phyloP scores from a whole-genome alignment of 2,113 vertebrate genomes.

The Micromys minutus region DNA sequence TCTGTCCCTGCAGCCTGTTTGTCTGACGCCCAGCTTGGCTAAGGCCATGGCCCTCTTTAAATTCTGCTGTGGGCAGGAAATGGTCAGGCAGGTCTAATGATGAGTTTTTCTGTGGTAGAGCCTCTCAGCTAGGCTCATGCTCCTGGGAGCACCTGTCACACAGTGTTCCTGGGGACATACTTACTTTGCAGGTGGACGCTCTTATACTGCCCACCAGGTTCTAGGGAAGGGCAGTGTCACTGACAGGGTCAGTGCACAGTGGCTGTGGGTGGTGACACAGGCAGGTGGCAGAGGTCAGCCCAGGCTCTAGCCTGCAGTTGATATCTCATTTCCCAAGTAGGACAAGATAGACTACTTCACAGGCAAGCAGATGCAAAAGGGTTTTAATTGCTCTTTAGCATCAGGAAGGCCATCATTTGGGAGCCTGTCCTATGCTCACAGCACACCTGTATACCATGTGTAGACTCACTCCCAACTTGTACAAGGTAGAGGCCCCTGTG shows the following conservation, averaged over 20 bases:
- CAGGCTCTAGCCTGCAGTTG: background rate
- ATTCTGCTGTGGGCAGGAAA: background rate
- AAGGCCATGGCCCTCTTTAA: background rate
- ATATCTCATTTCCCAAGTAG: background rate
- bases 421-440: background rate
- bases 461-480: fast-evolving
- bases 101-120: background rate
- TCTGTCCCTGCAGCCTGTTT: background rate
- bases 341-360: background rate
- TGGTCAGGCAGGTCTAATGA: background rate
- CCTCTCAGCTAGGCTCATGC: no score
- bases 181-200: no score
- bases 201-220: background rate
- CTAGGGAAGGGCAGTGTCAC: background rate
- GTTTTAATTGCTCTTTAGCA: background rate
- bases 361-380: background rate
- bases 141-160: background rate
- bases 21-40: background rate
- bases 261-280: background rate
- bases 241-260: background rate
- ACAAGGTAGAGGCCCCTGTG: background rate
- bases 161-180: fast-evolving
- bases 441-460: background rate
- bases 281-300: background rate
- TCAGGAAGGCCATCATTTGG: background rate